A percentile compares a stretch with the other conserved stretches of the same genome.
phyloP scores from a whole-genome alignment of 2,113 vertebrate genomes.

The Menidia beryllina region DNA sequence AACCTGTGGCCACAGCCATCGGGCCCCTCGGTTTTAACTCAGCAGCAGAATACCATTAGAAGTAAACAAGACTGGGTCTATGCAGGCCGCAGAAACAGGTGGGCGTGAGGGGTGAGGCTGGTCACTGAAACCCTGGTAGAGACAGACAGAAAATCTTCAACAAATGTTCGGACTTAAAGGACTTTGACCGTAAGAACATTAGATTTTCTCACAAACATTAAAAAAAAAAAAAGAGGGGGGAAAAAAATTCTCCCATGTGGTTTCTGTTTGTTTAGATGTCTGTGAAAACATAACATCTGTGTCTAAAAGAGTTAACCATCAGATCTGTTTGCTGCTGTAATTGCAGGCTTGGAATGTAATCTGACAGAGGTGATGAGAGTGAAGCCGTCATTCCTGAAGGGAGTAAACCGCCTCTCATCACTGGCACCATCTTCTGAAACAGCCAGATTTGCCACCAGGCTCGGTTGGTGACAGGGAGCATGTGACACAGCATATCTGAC shows the following conservation, averaged over 20 bases:
- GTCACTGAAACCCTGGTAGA: slow-evolving; percentile 37
- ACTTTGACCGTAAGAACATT: slow-evolving; percentile 9
- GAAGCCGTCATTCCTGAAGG: slow-evolving; percentile 41
- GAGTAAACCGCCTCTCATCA: slow-evolving; percentile 33
- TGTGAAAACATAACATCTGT: slow-evolving; percentile 42
- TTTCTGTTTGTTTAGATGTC: slow-evolving; percentile 56
- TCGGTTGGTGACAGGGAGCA: slow-evolving; percentile 15
- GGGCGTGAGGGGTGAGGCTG: slow-evolving; percentile 49
- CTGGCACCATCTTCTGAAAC: slow-evolving; percentile 27
- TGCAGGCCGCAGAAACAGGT: slow-evolving; percentile 68
- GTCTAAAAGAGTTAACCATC: slow-evolving; percentile 55
- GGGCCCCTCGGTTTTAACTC: slow-evolving; percentile 64
- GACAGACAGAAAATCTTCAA: slow-evolving; percentile 23
- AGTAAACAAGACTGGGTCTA: slow-evolving; percentile 63
- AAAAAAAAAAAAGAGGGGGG: slow-evolving; percentile 16
- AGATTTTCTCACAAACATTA: slow-evolving; percentile 56
- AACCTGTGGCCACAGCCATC: slow-evolving; percentile 69
- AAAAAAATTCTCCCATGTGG: slow-evolving; percentile 6
- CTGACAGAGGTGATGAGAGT: slow-evolving; percentile 33
- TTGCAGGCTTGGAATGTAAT: slow-evolving; percentile 43
- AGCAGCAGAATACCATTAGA: slow-evolving; percentile 55
- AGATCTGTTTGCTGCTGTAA: slow-evolving; percentile 58
- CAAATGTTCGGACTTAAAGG: not conserved
- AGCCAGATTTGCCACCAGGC: not conserved
- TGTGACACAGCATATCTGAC: slow-evolving; percentile 39